Evolutionary conservation across 2,888 invertebrate species (phyloP).

Genomic region (Platerodrilus igneus): DNA sequence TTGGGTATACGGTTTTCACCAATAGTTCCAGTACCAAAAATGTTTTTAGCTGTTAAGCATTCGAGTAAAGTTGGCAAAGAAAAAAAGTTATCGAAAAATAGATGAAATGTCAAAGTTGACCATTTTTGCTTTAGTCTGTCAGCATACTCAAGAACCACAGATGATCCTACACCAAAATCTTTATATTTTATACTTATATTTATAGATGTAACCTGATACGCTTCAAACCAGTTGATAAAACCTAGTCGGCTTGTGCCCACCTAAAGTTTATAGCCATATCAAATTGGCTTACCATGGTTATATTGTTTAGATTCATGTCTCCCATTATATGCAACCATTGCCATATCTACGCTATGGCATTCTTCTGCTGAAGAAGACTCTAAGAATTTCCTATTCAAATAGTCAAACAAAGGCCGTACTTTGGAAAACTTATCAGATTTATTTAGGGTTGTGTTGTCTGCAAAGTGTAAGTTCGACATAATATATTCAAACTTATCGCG

Average conservation of each 20-base stretch:
- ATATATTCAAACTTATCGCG: slow-evolving; percentile 31
- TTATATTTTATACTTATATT: not conserved
- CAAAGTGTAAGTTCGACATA: slow-evolving; percentile 28
- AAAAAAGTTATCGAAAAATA: slow-evolving; percentile 13
- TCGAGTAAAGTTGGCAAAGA: not conserved
- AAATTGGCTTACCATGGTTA: slow-evolving; percentile 31
- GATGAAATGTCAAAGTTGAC: not conserved
- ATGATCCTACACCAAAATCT: slow-evolving; percentile 7
- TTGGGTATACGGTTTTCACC: slow-evolving; percentile 2
- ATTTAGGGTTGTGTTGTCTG: slow-evolving; percentile 26
- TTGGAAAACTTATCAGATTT: slow-evolving; percentile 29
- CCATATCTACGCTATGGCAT: slow-evolving; percentile 37
- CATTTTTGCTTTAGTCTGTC: slow-evolving; percentile 3
- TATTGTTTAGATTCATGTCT: slow-evolving; percentile 33
- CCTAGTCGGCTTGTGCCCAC: slow-evolving; percentile 24
- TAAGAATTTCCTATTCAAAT: slow-evolving; percentile 27
- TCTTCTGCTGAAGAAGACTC: too few relatives aligned
- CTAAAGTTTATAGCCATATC: slow-evolving; percentile 29
- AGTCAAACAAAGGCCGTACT: slow-evolving; percentile 28
- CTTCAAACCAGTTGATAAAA: slow-evolving; percentile 9
- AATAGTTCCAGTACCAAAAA: slow-evolving; percentile 1
- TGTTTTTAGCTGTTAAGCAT: not conserved
- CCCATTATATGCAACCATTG: slow-evolving; percentile 39
- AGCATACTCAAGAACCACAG: slow-evolving; percentile 1
- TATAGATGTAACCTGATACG: slow-evolving; percentile 14